Base-by-base conservation (phyloP, 2,888 invertebrate genomes). In the Epiblema foenella region DNA sequence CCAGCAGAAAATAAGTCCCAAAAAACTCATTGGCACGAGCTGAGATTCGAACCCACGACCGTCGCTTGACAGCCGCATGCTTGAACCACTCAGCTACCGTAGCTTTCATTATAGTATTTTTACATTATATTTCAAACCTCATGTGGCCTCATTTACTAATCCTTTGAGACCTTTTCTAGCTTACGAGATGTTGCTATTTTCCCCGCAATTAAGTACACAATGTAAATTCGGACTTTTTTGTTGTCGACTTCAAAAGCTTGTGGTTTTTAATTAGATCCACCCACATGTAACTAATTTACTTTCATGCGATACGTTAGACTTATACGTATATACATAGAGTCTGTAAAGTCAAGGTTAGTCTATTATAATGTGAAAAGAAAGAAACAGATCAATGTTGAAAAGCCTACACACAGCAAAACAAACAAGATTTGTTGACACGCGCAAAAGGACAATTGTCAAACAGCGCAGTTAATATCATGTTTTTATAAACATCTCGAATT, bases 81-180 rank as follows among this genome's bases (percentile, higher is more conserved):
- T n/a, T n/a, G n/a, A n/a, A n/a, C n/a, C n/a, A n/a, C n/a, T n/a
- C n/a, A n/a, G n/a, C n/a, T n/a, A n/a, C n/a, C n/a, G n/a, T n/a
- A n/a, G n/a, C n/a, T n/a, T n/a, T n/a, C n/a, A n/a, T n/a, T n/a
- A n/a, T n/a, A n/a, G n/a, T n/a, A n/a, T n/a, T n/a, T n/a, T n/a
- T n/a, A n/a, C n/a, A n/a, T n/a, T n/a, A n/a, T 24, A 76, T 79
- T 77, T 73, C 39, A 60, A 63, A 74, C 51, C 74, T 65, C 67
- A 75, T 76, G 72, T 64, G 60, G 74, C 51, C 74, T 65, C 67
- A 75, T 76, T 72, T 64, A 63, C 74, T 73, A 56, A 46, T 60
- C 7, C 58, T 65, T 46, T 33, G 68, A 33, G 18, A 46, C 46
- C 18, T 46, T 33, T 42, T 33, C 18, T 17, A 60, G 54, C 39